Base-by-base conservation (phyloP, 2,113 vertebrate species). In the Tenrec ecaudatus region DNA sequence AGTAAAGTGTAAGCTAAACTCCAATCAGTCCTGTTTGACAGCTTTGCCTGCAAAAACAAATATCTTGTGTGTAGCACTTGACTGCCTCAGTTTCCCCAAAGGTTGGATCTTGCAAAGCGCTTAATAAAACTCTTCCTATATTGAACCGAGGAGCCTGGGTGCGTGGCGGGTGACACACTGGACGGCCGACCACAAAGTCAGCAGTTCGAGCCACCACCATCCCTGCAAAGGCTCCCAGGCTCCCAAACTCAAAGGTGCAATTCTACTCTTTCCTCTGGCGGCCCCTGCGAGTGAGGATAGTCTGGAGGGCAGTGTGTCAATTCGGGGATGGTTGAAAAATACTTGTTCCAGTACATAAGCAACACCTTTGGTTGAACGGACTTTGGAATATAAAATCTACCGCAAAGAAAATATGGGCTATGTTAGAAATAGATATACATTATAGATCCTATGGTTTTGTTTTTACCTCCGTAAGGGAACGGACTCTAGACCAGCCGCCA, bases 1-100 rank as follows among this genome's bases (percentile, higher is more conserved):
- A 53, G 57, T 86, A 88, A 95, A 96, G 89, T n/a, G 27, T 86
- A 88, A 81, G 43, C 38, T 87, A 69, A 58, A 40, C 66, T 91
- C 84, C 69, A 73, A 79, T 82, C 77, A 79, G 90, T 90, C 94
- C 94, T 1, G 68, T 95, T 91, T 97, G 96, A 98, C 93, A 91
- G 86, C 91, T 96, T 97, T 53, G 96, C 88, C 92, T 95, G 97
- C 90, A 86, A 97, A 97, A 96, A 97, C 77, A 93, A 60, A 93
- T 87, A 19, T 38, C 40, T 97, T 96, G 82, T 27, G 95, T 76
- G 83, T 20, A 33, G 89, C 87, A 97, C 96, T 97, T 96, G 88
- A 96, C 86, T 91, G 95, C 91, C 95, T 96, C 96, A 89, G 93
- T 40, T 94, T 79, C 86, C 96, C 93, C 86, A 53, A 94, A 91